Evolutionary conservation across 1,140 invertebrate genomes (phyloP).

Genomic region (Zaprionus taronus): DNA sequence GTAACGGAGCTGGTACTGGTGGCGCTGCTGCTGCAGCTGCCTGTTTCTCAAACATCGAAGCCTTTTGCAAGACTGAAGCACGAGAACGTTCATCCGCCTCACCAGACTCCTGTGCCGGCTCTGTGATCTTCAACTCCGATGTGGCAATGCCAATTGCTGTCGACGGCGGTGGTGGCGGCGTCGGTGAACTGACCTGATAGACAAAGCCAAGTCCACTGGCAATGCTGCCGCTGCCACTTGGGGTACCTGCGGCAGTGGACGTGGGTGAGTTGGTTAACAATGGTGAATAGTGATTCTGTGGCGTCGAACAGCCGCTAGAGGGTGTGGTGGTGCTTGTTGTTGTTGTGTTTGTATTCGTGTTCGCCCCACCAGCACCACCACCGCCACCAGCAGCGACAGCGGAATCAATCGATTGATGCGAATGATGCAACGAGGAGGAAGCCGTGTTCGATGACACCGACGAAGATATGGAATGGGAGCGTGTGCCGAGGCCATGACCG

Average conservation of each 20-base stretch:
- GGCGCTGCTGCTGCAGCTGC: conserved; percentile 65
- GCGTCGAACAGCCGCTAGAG: conserved; percentile 81
- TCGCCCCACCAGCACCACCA: conserved; percentile 39
- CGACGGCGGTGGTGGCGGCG: conserved; percentile 59
- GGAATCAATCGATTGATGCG: conserved; percentile 80
- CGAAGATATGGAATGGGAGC: conserved; percentile 83
- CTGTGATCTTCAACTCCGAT: background rate
- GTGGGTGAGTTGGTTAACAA: conserved; percentile 82
- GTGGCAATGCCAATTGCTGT: background rate
- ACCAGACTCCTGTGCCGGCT: conserved; percentile 17
- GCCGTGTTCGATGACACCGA: conserved; percentile 67
- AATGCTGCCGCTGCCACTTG: conserved; percentile 73
- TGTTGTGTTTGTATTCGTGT: conserved; percentile 68
- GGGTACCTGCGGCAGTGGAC: conserved; percentile 81
- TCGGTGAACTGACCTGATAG: conserved; percentile 77
- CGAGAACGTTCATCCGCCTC: conserved; percentile 75
- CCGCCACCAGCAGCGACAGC: conserved; percentile 83
- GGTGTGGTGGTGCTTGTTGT: conserved; percentile 69
- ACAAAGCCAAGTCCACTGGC: conserved; percentile 71
- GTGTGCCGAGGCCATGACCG: conserved; percentile 59
- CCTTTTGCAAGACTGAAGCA: conserved; percentile 82
- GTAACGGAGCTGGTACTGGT: conserved; percentile 10
- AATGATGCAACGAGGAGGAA: conserved; percentile 81
- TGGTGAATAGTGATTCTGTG: conserved; percentile 83
- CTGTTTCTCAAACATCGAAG: conserved; percentile 84